phyloP scores from a whole-genome alignment of 2,888 invertebrate genomes.

The Eristalis intricaria region DNA sequence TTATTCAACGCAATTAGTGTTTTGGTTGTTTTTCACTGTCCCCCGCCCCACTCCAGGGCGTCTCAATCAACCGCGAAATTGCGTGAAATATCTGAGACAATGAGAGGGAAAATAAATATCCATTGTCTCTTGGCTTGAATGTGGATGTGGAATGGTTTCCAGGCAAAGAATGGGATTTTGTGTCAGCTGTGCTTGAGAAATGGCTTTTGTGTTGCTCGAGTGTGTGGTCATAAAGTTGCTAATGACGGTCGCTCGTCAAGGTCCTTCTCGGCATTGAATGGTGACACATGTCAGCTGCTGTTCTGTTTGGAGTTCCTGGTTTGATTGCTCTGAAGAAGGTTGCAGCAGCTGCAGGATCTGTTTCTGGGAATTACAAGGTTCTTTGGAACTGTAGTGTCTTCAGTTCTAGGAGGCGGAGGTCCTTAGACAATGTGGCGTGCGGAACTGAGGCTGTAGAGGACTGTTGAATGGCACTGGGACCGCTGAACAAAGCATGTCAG shows the following conservation, averaged over 20 bases:
- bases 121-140: not conserved
- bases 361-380: too few relatives aligned
- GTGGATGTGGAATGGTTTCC: constrained; percentile 1
- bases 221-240: not conserved
- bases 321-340: not conserved
- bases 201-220: not conserved
- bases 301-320: not conserved
- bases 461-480: too few relatives aligned
- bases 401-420: too few relatives aligned
- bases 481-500: too few relatives aligned
- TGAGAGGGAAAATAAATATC: constrained; percentile 1
- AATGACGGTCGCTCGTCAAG: not conserved
- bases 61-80: constrained; percentile 61
- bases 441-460: too few relatives aligned
- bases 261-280: not conserved
- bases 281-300: not conserved
- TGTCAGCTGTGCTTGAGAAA: not conserved
- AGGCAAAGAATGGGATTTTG: not conserved
- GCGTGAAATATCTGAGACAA: constrained; percentile 37
- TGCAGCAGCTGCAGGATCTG: too few relatives aligned
- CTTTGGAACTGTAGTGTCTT: too few relatives aligned
- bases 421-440: too few relatives aligned
- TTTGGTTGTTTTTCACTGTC: not conserved
- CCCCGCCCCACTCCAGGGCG: not conserved
- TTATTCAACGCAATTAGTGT: constrained; percentile 51